phyloP scores from a whole-genome alignment of 2,113 vertebrate species.

The Labeo rohita region DNA sequence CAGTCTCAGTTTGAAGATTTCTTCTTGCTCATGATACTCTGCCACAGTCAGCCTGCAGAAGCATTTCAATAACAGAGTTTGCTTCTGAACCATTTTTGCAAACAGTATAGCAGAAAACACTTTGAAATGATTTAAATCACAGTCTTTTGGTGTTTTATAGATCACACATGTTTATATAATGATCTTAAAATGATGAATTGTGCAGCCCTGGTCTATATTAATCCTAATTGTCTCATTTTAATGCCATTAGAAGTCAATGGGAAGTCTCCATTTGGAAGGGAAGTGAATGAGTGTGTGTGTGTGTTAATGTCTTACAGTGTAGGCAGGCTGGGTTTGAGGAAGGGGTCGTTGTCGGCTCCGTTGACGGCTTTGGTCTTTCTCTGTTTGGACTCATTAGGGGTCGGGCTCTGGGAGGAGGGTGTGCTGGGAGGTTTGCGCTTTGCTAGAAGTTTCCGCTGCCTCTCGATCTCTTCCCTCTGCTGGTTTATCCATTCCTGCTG shows the following conservation, averaged over 20 bases:
- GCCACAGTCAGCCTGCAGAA: conserved; percentile 88
- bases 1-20: conserved; percentile 98
- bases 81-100: neutral
- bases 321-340: conserved; percentile 95
- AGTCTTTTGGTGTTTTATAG: neutral
- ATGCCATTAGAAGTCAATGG: neutral
- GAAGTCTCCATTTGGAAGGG: neutral
- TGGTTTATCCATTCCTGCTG: conserved; percentile 99
- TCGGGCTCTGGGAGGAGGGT: conserved; percentile 89
- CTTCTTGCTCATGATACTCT: conserved; percentile 98
- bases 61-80: neutral
- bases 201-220: neutral
- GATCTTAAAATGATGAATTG: neutral
- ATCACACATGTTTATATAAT: neutral
- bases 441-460: conserved; percentile 96
- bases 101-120: conserved; percentile 13
- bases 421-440: conserved; percentile 96
- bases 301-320: conserved; percentile 88
- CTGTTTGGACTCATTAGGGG: conserved; percentile 95
- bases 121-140: neutral
- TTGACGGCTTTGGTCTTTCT: conserved; percentile 99
- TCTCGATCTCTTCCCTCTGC: conserved; percentile 98
- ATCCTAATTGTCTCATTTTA: neutral
- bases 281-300: neutral
- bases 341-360: conserved; percentile 97